These are phyloP conservation scores for Lepus americanus DNA, from an alignment of 2,113 vertebrate genomes.

Conservation along the genomic window DNA sequence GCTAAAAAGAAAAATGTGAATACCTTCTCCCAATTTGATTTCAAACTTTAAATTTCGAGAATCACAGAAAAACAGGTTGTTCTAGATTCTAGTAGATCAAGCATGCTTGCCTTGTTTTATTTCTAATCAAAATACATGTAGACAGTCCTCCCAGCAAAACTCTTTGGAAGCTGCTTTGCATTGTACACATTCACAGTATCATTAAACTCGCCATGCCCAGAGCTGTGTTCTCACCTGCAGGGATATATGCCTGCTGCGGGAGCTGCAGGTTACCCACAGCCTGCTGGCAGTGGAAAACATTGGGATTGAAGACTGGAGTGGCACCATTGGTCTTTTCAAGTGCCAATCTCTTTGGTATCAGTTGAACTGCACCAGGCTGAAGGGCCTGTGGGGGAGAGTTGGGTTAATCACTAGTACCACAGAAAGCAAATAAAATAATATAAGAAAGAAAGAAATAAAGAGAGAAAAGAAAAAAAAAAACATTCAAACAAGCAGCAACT, in stretches of 20 bases:
- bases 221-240: constrained; percentile 92
- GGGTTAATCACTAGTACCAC: constrained; percentile 83
- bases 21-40: constrained; percentile 64
- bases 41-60: constrained; percentile 30
- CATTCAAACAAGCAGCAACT: constrained; percentile 75
- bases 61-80: neutral
- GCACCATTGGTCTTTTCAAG: constrained; percentile 97
- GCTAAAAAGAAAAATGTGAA: constrained; percentile 76
- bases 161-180: neutral
- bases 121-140: constrained; percentile 23
- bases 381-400: constrained; percentile 89
- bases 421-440: constrained; percentile 33
- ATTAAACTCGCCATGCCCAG: neutral
- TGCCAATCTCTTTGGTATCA: constrained; percentile 96
- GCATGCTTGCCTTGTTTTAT: constrained; percentile 2
- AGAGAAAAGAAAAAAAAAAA: constrained; percentile 39
- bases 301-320: constrained; percentile 95
- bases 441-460: constrained; percentile 4
- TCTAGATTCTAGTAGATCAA: constrained; percentile 8
- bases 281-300: constrained; percentile 98
- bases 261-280: constrained; percentile 97
- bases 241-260: constrained; percentile 95
- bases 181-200: neutral
- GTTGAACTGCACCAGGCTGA: constrained; percentile 91
- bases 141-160: neutral